These are phyloP conservation scores for Cylloceria caligata DNA, from an alignment of 2,888 invertebrate genomes.

Conservation along the genomic window DNA sequence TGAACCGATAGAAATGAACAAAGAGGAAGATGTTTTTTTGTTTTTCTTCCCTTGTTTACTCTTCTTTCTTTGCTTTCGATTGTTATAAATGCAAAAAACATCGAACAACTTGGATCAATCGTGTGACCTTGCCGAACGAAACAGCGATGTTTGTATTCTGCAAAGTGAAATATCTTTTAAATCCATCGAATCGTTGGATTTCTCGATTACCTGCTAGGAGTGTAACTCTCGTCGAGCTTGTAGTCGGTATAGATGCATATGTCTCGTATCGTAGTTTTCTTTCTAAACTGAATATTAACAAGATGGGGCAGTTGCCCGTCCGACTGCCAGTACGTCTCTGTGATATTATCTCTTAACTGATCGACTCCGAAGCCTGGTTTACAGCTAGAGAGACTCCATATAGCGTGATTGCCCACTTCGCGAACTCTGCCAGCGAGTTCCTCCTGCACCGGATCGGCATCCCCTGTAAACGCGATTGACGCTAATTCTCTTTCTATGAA, in stretches of 20 bases:
- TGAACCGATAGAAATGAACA: no score
- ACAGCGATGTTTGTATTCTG: no score
- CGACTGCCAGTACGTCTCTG: conserved; percentile 99
- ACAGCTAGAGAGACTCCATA: conserved; percentile 99
- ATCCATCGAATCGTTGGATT: no score
- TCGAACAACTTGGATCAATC: no score
- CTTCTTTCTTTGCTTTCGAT: no score
- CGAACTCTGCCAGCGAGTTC: conserved; percentile 88
- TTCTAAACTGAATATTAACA: conserved; percentile 98
- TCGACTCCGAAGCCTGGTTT: conserved; percentile 99
- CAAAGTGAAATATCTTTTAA: no score
- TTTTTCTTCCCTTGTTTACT: no score
- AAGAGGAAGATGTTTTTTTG: no score
- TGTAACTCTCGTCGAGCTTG: conserved; percentile 99
- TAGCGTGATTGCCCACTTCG: conserved; percentile 96
- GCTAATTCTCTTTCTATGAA: background rate
- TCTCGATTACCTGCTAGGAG: conserved; percentile 90
- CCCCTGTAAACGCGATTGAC: conserved; percentile 72
- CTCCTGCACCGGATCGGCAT: conserved; percentile 87
- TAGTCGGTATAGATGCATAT: conserved; percentile 99
- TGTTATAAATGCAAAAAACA: no score
- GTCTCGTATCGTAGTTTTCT: conserved; percentile 97
- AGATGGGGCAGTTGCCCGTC: conserved; percentile 99
- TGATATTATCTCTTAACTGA: conserved; percentile 96
- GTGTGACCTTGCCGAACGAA: no score